Evolutionary conservation across 2,113 vertebrate genomes (phyloP), one percentile per base, ranked within the genome.

Genomic region (Forbesichthys papilliferus): DNA sequence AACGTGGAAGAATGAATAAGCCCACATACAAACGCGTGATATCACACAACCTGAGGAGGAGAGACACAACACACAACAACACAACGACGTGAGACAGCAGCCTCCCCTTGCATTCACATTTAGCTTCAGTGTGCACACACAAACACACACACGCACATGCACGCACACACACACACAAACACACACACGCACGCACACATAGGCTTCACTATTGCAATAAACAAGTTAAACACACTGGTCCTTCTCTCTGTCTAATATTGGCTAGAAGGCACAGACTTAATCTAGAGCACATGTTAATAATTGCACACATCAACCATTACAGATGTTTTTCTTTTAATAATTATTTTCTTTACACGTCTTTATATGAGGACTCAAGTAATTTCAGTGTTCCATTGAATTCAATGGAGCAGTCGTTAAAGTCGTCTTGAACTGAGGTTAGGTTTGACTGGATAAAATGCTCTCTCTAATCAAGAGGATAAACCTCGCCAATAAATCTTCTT

Each of bases 21-120:
- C 90, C 90, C 90, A 93, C 92, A 92, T 93, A 93, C 92, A 93
- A 90, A 93, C 92, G 89, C 92, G 92, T 91, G 92, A 92, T 92
- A 93, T 91, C 90, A 93, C 91, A 93, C 91, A 93, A 93, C 92
- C 92, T 93, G 91, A 92, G 92, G 92, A 84, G 88, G 92, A 89
- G 92, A 88, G 92, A 90, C 89, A 92, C 88, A 88, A 90, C 88
- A 90, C 87, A 57, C 55, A 57, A 57, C 55, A 20, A 57, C 55
- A 57, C 88, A 93, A 82, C 92, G 83, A 86, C 84, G 87, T 92
- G 90, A 93, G 92, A 92, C 89, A 92, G 89, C 90, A 88, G 88
- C 76, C 36, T 8, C 36, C 1, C 36, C 4, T 42, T 8, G 7
- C 36, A 42, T 42, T 42, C 36, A 42, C 36, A 42, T 42, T 42